Evolutionary conservation across 2,797 vertebrate genomes (phyloP).

Genomic region (Gymnocypris eckloni): DNA sequence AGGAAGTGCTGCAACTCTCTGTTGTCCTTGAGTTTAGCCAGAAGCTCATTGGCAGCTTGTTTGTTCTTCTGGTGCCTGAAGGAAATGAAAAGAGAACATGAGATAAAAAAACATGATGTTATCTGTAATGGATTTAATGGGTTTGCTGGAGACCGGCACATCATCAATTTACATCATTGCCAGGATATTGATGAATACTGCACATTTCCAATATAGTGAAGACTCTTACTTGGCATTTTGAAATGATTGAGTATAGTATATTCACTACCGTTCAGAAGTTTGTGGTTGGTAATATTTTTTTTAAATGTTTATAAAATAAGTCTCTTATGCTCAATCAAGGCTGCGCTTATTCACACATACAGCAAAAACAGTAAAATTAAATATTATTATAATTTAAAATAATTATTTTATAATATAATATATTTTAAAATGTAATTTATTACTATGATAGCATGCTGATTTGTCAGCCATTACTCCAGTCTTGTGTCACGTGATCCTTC

Average conservation of each 20-base stretch:
- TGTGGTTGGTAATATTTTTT: background rate
- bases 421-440: background rate
- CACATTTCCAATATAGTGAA: background rate
- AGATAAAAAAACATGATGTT: constrained; percentile 44
- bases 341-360: background rate
- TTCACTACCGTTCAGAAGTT: background rate
- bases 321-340: background rate
- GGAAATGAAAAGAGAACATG: constrained; percentile 36
- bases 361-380: background rate
- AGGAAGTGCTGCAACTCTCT: constrained; percentile 92
- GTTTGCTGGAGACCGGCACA: background rate
- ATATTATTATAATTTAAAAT: background rate
- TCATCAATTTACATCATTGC: background rate
- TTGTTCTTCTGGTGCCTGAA: constrained; percentile 88
- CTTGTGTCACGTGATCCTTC: background rate
- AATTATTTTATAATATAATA: background rate
- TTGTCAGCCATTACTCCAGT: background rate
- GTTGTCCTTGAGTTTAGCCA: constrained; percentile 90
- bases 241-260: background rate
- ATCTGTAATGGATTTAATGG: constrained; percentile 16
- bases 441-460: background rate
- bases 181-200: background rate
- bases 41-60: constrained; percentile 83
- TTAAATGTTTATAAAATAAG: background rate
- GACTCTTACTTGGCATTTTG: background rate